Evolutionary conservation across 1,140 invertebrate genomes (phyloP).

Genomic region (Oryctes rhinoceros): DNA sequence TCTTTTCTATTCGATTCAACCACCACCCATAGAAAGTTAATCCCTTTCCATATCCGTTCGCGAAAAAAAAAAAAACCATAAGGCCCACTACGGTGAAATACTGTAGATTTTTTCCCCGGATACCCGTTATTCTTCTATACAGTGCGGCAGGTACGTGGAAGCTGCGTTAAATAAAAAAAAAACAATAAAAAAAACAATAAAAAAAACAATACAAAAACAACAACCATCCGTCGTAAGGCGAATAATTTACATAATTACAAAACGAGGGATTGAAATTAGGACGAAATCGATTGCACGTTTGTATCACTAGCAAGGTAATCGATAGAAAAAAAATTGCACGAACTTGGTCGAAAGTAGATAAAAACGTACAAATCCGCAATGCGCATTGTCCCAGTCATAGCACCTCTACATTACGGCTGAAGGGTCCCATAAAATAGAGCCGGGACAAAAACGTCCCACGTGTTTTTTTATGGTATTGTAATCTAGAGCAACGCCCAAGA

Average conservation of each 20-base stretch:
- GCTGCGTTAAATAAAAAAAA: background rate
- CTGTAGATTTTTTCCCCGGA: background rate
- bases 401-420: background rate
- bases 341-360: background rate
- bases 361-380: background rate
- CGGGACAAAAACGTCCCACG: background rate
- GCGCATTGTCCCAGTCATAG: background rate
- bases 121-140: slow-evolving; percentile 27
- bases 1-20: no score
- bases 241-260: slow-evolving; percentile 1
- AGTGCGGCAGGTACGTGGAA: slow-evolving; percentile 28
- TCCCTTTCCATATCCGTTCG: no score
- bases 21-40: no score
- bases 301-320: background rate
- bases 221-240: background rate
- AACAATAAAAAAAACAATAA: no score
- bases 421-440: background rate
- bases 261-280: background rate
- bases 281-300: background rate
- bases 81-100: background rate
- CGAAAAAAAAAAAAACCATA: background rate
- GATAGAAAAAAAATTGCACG: slow-evolving; percentile 5
- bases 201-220: slow-evolving; percentile 21
- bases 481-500: background rate
- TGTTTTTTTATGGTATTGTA: background rate